Evolutionary conservation across 2,888 invertebrate species (phyloP).

Genomic region (Falcaria lacertinaria): DNA sequence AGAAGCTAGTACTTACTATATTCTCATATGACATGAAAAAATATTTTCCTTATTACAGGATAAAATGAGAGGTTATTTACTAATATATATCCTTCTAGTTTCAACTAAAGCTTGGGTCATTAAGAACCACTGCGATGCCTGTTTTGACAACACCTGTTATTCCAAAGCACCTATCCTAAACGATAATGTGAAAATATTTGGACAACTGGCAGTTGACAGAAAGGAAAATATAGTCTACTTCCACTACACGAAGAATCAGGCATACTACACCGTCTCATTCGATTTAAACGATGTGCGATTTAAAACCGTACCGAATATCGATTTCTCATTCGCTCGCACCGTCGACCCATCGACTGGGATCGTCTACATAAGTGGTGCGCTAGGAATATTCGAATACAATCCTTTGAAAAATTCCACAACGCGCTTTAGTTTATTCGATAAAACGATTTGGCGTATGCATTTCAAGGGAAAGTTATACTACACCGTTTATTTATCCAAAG

Average conservation of each 20-base stretch:
- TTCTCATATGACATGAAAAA: too few relatives aligned
- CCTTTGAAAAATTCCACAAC: slow-evolving; percentile 31
- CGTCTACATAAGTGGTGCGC: slow-evolving; percentile 46
- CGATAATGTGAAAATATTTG: slow-evolving; percentile 38
- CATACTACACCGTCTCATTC: slow-evolving; percentile 47
- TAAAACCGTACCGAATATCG: slow-evolving; percentile 34
- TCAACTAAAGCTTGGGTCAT: slow-evolving; percentile 8
- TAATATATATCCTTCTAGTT: background rate
- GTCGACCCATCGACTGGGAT: slow-evolving; percentile 47
- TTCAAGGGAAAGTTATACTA: slow-evolving; percentile 48
- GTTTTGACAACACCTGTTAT: slow-evolving; percentile 52
- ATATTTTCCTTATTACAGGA: background rate
- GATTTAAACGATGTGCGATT: slow-evolving; percentile 45
- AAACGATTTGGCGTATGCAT: slow-evolving; percentile 58
- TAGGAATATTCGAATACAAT: slow-evolving; percentile 47
- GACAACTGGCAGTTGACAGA: slow-evolving; percentile 56
- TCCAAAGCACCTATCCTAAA: slow-evolving; percentile 39
- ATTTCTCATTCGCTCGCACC: slow-evolving; percentile 52
- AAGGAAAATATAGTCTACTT: slow-evolving; percentile 49
- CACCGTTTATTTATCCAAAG: slow-evolving; percentile 39
- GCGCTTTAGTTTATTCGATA: slow-evolving; percentile 36
- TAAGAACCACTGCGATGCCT: slow-evolving; percentile 44
- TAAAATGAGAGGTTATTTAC: background rate
- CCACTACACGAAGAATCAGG: slow-evolving; percentile 40
- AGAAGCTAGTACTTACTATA: too few relatives aligned